Conservation (phyloP, 2,797 vertebrate species). For the Sylvilagus floridanus region DNA sequence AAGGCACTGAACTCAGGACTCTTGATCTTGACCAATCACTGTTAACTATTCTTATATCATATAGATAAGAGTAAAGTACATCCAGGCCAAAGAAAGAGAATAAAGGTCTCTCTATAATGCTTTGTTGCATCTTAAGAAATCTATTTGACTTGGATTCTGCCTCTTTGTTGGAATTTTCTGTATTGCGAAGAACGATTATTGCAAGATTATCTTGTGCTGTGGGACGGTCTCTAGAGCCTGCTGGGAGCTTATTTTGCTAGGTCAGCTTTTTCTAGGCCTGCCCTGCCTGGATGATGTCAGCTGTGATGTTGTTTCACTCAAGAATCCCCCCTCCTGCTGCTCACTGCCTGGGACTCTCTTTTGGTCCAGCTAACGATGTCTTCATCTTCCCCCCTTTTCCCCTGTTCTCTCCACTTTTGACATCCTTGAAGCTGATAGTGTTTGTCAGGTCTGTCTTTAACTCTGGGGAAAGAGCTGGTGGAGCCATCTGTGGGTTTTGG, state of each 20-base stretch:
- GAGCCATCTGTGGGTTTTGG: conserved; percentile 74
- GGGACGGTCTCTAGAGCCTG: conserved; percentile 56
- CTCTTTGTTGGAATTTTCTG: conserved; percentile 53
- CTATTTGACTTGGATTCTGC: not conserved
- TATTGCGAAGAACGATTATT: conserved; percentile 62
- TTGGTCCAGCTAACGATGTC: conserved; percentile 75
- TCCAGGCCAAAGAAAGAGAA: not conserved
- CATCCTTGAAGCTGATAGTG: conserved; percentile 74
- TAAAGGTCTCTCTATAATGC: not conserved
- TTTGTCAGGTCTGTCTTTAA: conserved; percentile 78
- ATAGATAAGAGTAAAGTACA: not conserved
- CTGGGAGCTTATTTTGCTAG: conserved; percentile 71
- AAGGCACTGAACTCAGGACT: not conserved
- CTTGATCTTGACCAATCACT: not conserved
- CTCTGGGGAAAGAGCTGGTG: conserved; percentile 41
- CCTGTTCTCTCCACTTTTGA: conserved; percentile 72
- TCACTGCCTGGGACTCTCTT: conserved; percentile 58
- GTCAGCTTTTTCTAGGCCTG: conserved; percentile 64
- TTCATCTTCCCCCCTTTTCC: conserved; percentile 72
- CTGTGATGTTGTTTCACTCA: conserved; percentile 73
- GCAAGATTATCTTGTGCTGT: conserved; percentile 36
- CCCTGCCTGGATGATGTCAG: conserved; percentile 66
- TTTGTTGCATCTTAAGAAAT: conserved; percentile 42
- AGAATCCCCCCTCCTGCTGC: conserved; percentile 60
- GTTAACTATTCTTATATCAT: not conserved